Base-by-base conservation (phyloP, 2,797 vertebrate species). In the Pogoniulus pusillus region DNA sequence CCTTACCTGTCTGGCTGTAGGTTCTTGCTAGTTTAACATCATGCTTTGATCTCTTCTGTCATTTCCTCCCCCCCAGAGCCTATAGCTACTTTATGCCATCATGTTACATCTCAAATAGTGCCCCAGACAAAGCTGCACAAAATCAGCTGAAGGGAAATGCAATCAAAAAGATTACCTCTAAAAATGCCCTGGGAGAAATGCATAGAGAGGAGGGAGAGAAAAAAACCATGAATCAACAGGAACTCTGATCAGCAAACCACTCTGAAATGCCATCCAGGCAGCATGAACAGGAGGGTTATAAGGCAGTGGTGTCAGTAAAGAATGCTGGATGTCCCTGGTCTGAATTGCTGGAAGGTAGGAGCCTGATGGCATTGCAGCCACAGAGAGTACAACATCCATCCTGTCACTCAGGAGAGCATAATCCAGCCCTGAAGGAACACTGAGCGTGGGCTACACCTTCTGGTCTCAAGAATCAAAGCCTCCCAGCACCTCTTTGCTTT, bases 221-320 rank as follows among this genome's bases (percentile, higher is more conserved):
- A 85, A 32, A 45, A 45, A 45, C 9, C 47, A 74, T 34, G 16
- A 72, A 85, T 92, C 22, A 87, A 34, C 47, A 64, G 49, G 65
- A 92, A 86, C 79, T 81, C 19, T 92, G 82, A 89, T 64, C 51
- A 76, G 63, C 71, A 94, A 76, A 17, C 66, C 75, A 84, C 57
- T 92, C 53, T 91, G 93, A 95, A 95, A 89, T 71, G 65, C 71
- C 92, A 70, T 60, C 15, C 30, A 66, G 37, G 24, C 20, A 32
- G 34, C 88, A 81, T 18, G 37, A 82, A 78, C 26, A 76, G 30
- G 91, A 95, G 47, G 76, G 96, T 92, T 74, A 4, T 85, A 89
- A 82, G 81, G 32, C 6, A 89, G 29, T 54, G n/a, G 69, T 80
- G 55, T 37, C 81, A 91, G 39, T 41, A 24, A 47, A 80, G 15